phyloP scores from a whole-genome alignment of 2,888 invertebrate genomes.

The Lasioglossum malachurum region DNA sequence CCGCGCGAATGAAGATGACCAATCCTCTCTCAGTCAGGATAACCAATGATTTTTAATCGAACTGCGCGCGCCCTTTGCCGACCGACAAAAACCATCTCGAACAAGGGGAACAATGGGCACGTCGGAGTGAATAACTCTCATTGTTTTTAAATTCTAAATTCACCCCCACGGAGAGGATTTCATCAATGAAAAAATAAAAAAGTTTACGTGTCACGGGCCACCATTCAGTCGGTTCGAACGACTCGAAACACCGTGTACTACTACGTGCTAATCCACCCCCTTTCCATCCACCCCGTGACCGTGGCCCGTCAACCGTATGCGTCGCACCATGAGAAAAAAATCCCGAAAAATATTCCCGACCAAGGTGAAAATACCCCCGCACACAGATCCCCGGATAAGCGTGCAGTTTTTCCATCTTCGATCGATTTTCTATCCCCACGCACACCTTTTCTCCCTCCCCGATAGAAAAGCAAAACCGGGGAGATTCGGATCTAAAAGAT shows the following conservation, averaged over 20 bases:
- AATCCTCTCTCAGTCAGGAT: not conserved
- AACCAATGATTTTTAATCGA: not conserved
- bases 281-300: conserved; percentile 24
- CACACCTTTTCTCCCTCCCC: not conserved
- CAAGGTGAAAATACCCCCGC: conserved; percentile 2
- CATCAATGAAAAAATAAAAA: not conserved
- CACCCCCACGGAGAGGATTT: not conserved
- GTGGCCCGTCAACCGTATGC: conserved; percentile 24
- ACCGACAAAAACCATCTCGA: not conserved
- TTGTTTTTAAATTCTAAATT: conserved; percentile 1
- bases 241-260: conserved; percentile 43
- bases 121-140: not conserved
- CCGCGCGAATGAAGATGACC: not conserved
- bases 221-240: conserved; percentile 48
- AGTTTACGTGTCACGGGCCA: conserved; percentile 7
- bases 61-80: not conserved
- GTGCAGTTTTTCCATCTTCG: not conserved
- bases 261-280: conserved; percentile 22
- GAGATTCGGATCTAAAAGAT: conserved; percentile 22
- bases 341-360: conserved; percentile 38
- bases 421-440: not conserved
- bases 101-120: not conserved
- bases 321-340: not conserved
- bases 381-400: not conserved
- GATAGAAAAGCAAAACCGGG: conserved; percentile 1